These are phyloP conservation scores for Thecophora atra DNA, from an alignment of 2,888 invertebrate species.

Conservation along the genomic window DNA sequence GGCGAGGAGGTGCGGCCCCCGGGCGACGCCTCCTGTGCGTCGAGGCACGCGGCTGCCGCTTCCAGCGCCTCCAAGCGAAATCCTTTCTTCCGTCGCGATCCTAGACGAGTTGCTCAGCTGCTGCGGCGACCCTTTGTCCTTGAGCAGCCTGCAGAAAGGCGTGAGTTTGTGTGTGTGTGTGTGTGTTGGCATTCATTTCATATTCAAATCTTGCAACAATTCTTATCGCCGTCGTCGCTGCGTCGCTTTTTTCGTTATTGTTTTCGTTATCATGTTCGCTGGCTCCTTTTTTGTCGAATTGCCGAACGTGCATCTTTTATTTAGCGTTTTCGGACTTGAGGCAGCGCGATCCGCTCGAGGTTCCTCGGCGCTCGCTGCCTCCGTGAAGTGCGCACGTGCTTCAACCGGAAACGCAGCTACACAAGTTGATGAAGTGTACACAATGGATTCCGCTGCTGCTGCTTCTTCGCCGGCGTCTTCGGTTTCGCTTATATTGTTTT, in stretches of 20 bases:
- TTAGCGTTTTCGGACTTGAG: too few species aligned
- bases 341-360: slow-evolving; percentile 27
- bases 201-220: slow-evolving; percentile 46
- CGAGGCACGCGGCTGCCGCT: slow-evolving; percentile 18
- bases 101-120: not conserved
- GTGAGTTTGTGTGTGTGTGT: slow-evolving; percentile 32
- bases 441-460: slow-evolving; percentile 23
- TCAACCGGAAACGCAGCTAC: slow-evolving; percentile 60
- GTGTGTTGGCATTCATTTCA: slow-evolving; percentile 55
- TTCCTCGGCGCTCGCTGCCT: slow-evolving; percentile 28
- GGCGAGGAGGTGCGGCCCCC: slow-evolving; percentile 60
- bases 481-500: slow-evolving; percentile 50
- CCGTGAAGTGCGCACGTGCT: slow-evolving; percentile 59
- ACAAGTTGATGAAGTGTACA: slow-evolving; percentile 41
- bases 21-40: slow-evolving; percentile 57
- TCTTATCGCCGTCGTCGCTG: slow-evolving; percentile 5
- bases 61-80: slow-evolving; percentile 53
- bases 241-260: slow-evolving; percentile 6
- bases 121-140: not conserved
- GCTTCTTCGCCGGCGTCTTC: slow-evolving; percentile 39
- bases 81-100: slow-evolving; percentile 46
- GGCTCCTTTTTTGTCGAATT: slow-evolving; percentile 36
- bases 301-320: slow-evolving; percentile 59
- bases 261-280: slow-evolving; percentile 52
- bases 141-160: not conserved